Conservation (phyloP, 2,888 invertebrate genomes). For the Drosophila atripex region DNA sequence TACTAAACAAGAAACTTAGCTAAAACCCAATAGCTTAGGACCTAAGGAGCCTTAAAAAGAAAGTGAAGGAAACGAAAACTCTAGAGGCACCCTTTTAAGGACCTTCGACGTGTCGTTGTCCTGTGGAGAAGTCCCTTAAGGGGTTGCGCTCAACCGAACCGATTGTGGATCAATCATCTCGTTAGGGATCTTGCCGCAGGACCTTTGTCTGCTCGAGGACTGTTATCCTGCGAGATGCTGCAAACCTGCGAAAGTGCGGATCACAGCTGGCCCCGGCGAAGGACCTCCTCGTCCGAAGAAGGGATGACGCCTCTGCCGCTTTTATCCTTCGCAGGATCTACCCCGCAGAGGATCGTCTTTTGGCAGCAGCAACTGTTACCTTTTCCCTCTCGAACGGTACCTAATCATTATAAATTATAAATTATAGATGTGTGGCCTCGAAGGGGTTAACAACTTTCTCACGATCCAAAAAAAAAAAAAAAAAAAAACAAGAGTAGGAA, state of each 20-base stretch:
- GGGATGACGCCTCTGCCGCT: conserved; percentile 67
- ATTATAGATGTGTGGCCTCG: conserved; percentile 72
- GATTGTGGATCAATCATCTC: conserved; percentile 44
- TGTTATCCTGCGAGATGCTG: conserved; percentile 15
- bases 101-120: background rate
- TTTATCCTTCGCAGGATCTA: conserved; percentile 14
- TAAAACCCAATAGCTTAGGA: background rate
- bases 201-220: conserved; percentile 31
- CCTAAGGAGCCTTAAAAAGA: background rate
- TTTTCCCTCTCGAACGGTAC: conserved; percentile 50
- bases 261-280: conserved; percentile 52
- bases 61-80: background rate
- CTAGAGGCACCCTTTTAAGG: background rate
- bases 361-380: conserved; percentile 75
- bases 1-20: background rate
- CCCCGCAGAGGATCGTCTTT: conserved; percentile 57
- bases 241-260: conserved; percentile 26
- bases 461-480: conserved; percentile 70
- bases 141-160: conserved; percentile 3
- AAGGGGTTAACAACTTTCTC: conserved; percentile 79
- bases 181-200: conserved; percentile 17
- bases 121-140: conserved; percentile 6
- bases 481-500: conserved; percentile 42
- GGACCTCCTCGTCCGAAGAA: conserved; percentile 42
- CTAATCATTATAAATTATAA: conserved; percentile 79